Conservation (phyloP, 2,888 invertebrate genomes). For the Icerya purchasi region DNA sequence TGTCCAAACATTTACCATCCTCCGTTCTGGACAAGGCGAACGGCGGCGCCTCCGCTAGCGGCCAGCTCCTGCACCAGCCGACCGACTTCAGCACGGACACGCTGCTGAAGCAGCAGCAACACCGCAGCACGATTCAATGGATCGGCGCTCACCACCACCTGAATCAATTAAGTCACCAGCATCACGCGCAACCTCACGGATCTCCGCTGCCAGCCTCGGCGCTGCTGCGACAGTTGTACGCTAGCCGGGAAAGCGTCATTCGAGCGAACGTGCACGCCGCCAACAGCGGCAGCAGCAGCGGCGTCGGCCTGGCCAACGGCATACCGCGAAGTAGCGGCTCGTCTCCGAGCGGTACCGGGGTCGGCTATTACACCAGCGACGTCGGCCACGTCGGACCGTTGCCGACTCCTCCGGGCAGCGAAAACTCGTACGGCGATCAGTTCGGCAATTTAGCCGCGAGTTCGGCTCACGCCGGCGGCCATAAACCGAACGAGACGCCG, state of each 20-base stretch:
- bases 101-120: slow-evolving; percentile 55
- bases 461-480: slow-evolving; percentile 23
- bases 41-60: background rate
- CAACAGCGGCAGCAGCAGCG: slow-evolving; percentile 28
- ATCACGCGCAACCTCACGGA: slow-evolving; percentile 26
- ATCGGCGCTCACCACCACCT: slow-evolving; percentile 55
- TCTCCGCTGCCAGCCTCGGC: slow-evolving; percentile 59
- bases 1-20: slow-evolving; percentile 69
- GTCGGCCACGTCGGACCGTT: slow-evolving; percentile 52
- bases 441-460: slow-evolving; percentile 24
- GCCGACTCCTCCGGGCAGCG: slow-evolving; percentile 33
- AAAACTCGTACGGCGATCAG: slow-evolving; percentile 35
- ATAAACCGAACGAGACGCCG: slow-evolving; percentile 29
- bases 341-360: slow-evolving; percentile 23
- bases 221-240: slow-evolving; percentile 68
- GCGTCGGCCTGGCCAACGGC: slow-evolving; percentile 20
- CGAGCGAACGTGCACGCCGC: slow-evolving; percentile 50
- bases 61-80: slow-evolving; percentile 23
- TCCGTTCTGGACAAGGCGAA: slow-evolving; percentile 29
- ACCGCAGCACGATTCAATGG: slow-evolving; percentile 75
- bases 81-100: slow-evolving; percentile 78
- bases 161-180: slow-evolving; percentile 37
- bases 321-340: slow-evolving; percentile 21
- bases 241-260: slow-evolving; percentile 85
- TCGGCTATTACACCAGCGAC: slow-evolving; percentile 31